Evolutionary conservation across 2,113 vertebrate genomes (phyloP).

Genomic region (Pseudorhombus dupliciocellatus): DNA sequence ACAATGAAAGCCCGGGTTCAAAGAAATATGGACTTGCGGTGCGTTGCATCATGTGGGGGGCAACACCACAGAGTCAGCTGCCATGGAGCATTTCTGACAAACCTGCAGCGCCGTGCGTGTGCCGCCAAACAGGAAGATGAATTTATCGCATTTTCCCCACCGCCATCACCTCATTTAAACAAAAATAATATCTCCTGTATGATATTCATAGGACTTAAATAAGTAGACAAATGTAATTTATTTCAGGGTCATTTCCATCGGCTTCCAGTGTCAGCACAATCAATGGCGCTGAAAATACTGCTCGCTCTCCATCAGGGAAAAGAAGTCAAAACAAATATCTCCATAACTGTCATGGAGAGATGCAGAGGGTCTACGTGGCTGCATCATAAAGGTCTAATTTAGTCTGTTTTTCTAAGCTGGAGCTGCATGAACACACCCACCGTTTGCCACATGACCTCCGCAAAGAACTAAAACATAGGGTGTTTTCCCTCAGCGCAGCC

Average conservation of each 20-base stretch:
- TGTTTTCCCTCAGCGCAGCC: conserved; percentile 79
- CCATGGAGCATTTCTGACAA: conserved; percentile 63
- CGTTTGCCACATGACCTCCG: conserved; percentile 79
- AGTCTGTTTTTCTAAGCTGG: conserved; percentile 75
- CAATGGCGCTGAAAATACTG: conserved; percentile 42
- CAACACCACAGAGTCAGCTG: conserved; percentile 67
- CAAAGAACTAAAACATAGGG: conserved; percentile 83
- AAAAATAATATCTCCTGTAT: conserved; percentile 20
- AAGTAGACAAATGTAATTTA: conserved; percentile 64
- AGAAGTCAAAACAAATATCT: conserved; percentile 43
- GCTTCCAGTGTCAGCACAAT: conserved; percentile 50
- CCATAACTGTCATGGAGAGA: conserved; percentile 38
- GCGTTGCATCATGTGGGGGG: conserved; percentile 81
- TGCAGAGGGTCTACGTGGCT: conserved; percentile 55
- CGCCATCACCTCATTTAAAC: conserved; percentile 55
- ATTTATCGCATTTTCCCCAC: conserved; percentile 41
- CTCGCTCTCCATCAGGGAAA: conserved; percentile 19
- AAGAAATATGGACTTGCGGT: conserved; percentile 79
- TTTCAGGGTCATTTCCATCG: conserved; percentile 70
- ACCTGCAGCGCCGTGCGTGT: conserved; percentile 53
- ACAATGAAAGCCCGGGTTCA: conserved; percentile 80
- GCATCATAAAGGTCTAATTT: conserved; percentile 79
- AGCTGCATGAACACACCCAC: conserved; percentile 76
- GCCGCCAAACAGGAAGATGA: conserved; percentile 49
- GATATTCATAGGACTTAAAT: conserved; percentile 59